Evolutionary conservation across 2,113 vertebrate species (phyloP), one percentile per base, ranked within the genome.

Genomic region (Ciconia maguari): DNA sequence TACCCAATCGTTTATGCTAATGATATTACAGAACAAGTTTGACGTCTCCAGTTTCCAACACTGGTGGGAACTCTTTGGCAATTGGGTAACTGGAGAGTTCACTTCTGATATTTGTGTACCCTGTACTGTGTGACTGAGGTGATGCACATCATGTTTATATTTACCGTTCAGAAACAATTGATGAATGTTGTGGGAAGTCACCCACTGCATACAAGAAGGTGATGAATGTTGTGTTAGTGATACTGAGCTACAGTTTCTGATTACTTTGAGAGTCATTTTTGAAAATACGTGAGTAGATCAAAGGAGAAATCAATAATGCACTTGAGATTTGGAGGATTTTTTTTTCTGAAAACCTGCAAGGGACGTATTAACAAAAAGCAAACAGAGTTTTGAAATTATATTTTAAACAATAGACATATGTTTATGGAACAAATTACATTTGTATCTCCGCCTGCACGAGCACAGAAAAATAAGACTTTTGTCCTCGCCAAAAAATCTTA

Each of bases 61-160:
- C 42, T 79, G 83, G 10, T 77, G 57, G 26, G 9, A 83, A 6
- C 34, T 61, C n/a, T 34, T 51, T 68, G 41, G 9, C 74, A 71
- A 29, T 15, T 46, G 81, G 29, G 6, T 11, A 21, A 22, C 32
- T 9, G 62, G 38, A 7, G 41, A 57, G 27, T 17, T 80, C 65
- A 10, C 9, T 42, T 18, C 22, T 61, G 24, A 0, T 29, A 16
- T 49, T 55, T 24, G 54, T 55, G 74, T 52, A 2, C 11, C 30
- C 27, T 25, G 44, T 2, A 0, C 25, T 10, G 0, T 13, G 41
- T 26, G 62, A 57, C 10, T 26, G 6, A 41, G n/a, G 65, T 16
- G 88, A 16, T 30, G 68, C 2, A 3, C 27, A 4, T 12, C 11
- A 0, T 21, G 17, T 62, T 49, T 62, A 0, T 54, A 25, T 42